These are phyloP conservation scores for Nowickia ferox DNA, from an alignment of 2,888 invertebrate species.

Conservation along the genomic window DNA sequence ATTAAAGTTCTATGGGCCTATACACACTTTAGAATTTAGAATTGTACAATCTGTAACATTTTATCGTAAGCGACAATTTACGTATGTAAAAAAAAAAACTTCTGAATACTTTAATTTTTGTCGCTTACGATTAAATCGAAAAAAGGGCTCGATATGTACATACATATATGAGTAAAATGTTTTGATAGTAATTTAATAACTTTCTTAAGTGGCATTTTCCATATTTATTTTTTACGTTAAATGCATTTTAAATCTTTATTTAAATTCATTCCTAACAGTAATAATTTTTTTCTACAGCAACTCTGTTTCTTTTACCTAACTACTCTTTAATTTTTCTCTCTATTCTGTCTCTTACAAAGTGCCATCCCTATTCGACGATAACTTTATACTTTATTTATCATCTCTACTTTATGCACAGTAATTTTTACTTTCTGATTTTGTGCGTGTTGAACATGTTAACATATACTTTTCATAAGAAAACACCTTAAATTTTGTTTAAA, in stretches of 20 bases:
- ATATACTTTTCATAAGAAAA: constrained; percentile 60
- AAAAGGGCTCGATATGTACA: too few species aligned
- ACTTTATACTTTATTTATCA: constrained; percentile 8
- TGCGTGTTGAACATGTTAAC: constrained; percentile 58
- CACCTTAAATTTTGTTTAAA: constrained; percentile 46
- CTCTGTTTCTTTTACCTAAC: background rate
- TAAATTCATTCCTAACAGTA: background rate
- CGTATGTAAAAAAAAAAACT: too few species aligned
- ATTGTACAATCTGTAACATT: too few species aligned
- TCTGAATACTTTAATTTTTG: too few species aligned
- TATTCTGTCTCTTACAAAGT: background rate
- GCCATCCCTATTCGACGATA: constrained; percentile 29
- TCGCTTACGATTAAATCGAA: too few species aligned
- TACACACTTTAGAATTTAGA: too few species aligned
- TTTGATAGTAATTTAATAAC: too few species aligned
- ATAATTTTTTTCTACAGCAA: background rate
- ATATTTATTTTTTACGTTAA: background rate
- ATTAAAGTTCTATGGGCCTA: too few species aligned
- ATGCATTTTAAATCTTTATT: background rate
- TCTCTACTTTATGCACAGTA: constrained; percentile 63
- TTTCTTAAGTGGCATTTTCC: too few species aligned
- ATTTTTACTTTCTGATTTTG: constrained; percentile 56
- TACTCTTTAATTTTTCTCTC: background rate
- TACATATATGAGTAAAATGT: too few species aligned
- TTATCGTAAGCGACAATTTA: too few species aligned